phyloP scores from a whole-genome alignment of 2,888 invertebrate species.

The Calephelis perditalis region DNA sequence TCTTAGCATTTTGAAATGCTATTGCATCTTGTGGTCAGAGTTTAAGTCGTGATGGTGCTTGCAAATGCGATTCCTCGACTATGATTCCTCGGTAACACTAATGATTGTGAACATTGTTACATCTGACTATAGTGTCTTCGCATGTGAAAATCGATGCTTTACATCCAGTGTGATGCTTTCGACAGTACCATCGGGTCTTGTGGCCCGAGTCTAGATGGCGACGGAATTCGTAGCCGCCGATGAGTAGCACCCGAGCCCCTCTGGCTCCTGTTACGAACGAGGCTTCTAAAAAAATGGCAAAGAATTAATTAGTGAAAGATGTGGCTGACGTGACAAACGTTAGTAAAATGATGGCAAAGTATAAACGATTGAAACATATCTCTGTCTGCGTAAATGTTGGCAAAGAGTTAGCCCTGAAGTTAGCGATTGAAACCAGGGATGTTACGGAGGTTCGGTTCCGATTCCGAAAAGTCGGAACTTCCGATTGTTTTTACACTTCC shows the following conservation, averaged over 20 bases:
- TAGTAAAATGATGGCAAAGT: too few relatives aligned
- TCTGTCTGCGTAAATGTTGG: too few relatives aligned
- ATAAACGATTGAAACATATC: too few relatives aligned
- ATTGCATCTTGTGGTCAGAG: constrained; percentile 22
- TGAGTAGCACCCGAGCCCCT: constrained; percentile 31
- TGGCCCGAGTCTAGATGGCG: constrained; percentile 33
- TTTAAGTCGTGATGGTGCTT: constrained; percentile 38
- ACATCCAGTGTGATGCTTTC: constrained; percentile 31
- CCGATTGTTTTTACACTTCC: too few relatives aligned
- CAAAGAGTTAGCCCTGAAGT: too few relatives aligned
- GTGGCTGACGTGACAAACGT: too few relatives aligned
- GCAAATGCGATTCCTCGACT: constrained; percentile 23
- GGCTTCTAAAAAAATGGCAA: constrained; percentile 14
- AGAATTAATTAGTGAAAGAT: too few relatives aligned
- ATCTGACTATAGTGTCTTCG: constrained; percentile 26
- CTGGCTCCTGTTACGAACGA: constrained; percentile 20
- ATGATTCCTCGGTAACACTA: background rate
- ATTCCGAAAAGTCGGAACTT: too few relatives aligned
- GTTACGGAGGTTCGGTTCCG: too few relatives aligned
- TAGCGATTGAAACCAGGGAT: too few relatives aligned
- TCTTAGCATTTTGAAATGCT: too few relatives aligned
- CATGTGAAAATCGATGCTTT: constrained; percentile 30
- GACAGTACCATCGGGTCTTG: constrained; percentile 19
- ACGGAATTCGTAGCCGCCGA: constrained; percentile 38
- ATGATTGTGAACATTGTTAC: constrained; percentile 33